These are phyloP conservation scores for Enteromius thamalakanensis DNA, from an alignment of 2,797 vertebrate genomes.

Conservation along the genomic window DNA sequence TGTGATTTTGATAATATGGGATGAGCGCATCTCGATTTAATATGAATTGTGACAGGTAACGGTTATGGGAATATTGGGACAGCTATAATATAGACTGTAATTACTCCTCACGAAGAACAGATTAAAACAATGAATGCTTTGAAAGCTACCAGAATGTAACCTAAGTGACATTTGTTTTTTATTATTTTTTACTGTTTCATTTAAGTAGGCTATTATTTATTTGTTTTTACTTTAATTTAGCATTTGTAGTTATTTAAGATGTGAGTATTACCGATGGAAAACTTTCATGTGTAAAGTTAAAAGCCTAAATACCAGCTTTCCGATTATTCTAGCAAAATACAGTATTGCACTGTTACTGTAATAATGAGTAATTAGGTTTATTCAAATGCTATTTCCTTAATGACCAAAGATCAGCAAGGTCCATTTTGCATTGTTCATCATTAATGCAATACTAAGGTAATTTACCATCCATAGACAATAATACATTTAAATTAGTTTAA, in stretches of 20 bases:
- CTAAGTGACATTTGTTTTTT: no score
- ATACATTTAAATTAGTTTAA: background rate
- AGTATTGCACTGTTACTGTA: background rate
- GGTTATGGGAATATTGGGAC: background rate
- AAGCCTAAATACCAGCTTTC: background rate
- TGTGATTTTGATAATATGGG: constrained; percentile 4
- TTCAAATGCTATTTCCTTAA: background rate
- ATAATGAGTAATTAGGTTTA: background rate
- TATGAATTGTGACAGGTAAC: background rate
- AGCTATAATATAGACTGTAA: background rate
- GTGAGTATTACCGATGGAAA: background rate
- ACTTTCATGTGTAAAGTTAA: background rate
- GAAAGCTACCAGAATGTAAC: background rate
- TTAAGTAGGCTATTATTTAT: background rate
- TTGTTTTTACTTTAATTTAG: background rate
- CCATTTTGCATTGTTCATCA: background rate
- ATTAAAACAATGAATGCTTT: background rate
- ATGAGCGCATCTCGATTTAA: background rate
- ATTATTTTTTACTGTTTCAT: background rate
- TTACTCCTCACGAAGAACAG: background rate
- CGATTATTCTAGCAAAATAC: background rate
- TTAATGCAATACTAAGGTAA: background rate
- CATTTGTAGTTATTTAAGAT: background rate
- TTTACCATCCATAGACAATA: background rate
- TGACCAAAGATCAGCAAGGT: background rate